Evolutionary conservation across 64 coral and sea anemone species (phyloP), one percentile per base, ranked within the genome.

Genomic region (Pocillopora damicornis): DNA sequence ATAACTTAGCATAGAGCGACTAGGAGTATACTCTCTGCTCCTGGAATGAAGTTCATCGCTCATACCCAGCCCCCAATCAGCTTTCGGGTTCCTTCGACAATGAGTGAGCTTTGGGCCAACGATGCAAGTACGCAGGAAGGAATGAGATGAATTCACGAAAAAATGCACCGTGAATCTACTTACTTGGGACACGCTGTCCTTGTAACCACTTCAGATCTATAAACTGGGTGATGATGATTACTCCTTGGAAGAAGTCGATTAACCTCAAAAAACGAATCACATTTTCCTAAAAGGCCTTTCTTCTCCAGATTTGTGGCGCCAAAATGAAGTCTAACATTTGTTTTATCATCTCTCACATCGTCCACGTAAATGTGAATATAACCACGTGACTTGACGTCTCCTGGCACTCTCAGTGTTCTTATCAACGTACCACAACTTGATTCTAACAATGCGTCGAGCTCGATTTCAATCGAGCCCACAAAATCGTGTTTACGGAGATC

Each of bases 401-500:
- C 96, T 11, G 96, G 96, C 16, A 98, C 72, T 58, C 93, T 77
- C 20, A 98, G 35, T 36, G 90, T 92, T 56, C 96, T 80, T 30
- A 92, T 77, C 15, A 88, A 58, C 0, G 96, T 88, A 1, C 67
- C 64, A 17, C 73, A 16, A 1, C 80, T 78, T 10, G 78, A 69
- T 17, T 83, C 81, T 67, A 99, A 56, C 16, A 99, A 22, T 4
- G 68, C 74, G 74, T 79, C 90, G 14, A 95, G 63, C 35, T 99
- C 90, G 20, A 99, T 75, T 90, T 99, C 96, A 20, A 93, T 58
- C 6, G 78, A 92, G 12, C 93, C 96, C 25, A 99, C 95, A 82
- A 99, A 95, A 60, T 99, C 93, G 57, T 99, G 96, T 76, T 99
- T 99, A 59, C 93, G 93, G 17, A 99, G 91, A 75, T 99, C 96